Evolutionary conservation across 1,140 invertebrate genomes (phyloP).

Genomic region (Oppia nitens): DNA sequence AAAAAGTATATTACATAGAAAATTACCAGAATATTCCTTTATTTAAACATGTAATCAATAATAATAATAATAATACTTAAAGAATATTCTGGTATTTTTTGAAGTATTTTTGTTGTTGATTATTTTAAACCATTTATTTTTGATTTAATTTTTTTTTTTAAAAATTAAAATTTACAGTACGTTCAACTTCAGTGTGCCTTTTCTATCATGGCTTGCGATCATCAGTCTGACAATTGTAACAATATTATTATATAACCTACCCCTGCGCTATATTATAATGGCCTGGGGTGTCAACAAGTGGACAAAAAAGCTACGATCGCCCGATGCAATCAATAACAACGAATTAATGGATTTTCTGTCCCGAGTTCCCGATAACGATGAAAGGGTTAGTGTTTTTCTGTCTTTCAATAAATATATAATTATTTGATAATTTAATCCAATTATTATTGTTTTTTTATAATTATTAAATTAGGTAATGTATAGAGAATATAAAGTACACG

Average conservation of each 20-base stretch:
- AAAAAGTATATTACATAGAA: slow-evolving; percentile 58
- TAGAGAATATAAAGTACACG: not conserved
- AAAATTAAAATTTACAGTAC: slow-evolving; percentile 44
- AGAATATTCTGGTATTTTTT: no score
- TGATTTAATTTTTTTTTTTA: no score
- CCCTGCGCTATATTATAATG: slow-evolving; percentile 75
- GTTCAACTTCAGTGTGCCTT: slow-evolving; percentile 93
- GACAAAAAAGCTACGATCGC: slow-evolving; percentile 73
- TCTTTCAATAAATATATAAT: no score
- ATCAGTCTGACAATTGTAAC: slow-evolving; percentile 29
- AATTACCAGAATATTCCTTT: not conserved
- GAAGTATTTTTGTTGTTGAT: no score
- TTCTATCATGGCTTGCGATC: slow-evolving; percentile 81
- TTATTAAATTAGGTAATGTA: not conserved
- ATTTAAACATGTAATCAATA: no score
- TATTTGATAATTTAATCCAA: not conserved
- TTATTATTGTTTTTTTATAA: not conserved
- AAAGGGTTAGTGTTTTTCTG: slow-evolving; percentile 10
- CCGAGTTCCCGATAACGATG: slow-evolving; percentile 57
- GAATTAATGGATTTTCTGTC: slow-evolving; percentile 90
- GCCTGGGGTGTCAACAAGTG: slow-evolving; percentile 97
- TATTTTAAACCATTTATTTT: no score
- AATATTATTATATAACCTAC: slow-evolving; percentile 73
- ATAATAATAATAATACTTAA: no score
- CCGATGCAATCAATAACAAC: slow-evolving; percentile 90